Percentiles rank a stretch among this genome's conserved stretches.
Conservation (phyloP, 2,888 invertebrate species). For the Lasioglossum leucozonium region DNA sequence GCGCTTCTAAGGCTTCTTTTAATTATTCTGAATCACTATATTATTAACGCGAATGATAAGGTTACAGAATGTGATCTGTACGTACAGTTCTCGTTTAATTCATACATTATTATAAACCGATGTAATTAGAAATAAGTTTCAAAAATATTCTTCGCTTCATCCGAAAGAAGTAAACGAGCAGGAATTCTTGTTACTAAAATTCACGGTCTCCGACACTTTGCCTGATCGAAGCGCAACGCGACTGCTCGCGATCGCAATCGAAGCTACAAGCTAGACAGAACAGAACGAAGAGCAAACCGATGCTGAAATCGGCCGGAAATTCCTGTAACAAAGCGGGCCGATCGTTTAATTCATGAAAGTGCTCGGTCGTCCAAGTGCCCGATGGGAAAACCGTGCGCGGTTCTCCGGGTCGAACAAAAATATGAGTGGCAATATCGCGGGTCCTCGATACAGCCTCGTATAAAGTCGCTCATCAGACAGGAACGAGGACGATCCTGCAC, state of each 20-base stretch:
- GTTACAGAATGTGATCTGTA: not conserved
- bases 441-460: not conserved
- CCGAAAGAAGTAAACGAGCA: not conserved
- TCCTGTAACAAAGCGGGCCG: not conserved
- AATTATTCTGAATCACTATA: not conserved
- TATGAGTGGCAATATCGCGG: constrained; percentile 18
- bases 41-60: not conserved
- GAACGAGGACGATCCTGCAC: constrained; percentile 9
- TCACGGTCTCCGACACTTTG: not conserved
- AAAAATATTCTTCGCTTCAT: not conserved
- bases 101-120: not conserved
- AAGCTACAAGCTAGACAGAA: not conserved
- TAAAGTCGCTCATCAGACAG: constrained; percentile 14
- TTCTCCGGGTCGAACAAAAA: not conserved
- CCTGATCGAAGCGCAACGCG: not conserved
- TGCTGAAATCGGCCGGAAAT: not conserved
- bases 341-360: not conserved
- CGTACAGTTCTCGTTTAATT: not conserved
- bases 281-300: not conserved
- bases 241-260: not conserved
- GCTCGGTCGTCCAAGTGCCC: not conserved
- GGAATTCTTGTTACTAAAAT: not conserved
- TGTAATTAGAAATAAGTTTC: not conserved
- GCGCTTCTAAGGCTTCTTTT: no score
- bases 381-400: not conserved